Evolutionary conservation across 2,797 vertebrate genomes (phyloP), one percentile per base, ranked within the genome.

Genomic region (Pangasius macronema): DNA sequence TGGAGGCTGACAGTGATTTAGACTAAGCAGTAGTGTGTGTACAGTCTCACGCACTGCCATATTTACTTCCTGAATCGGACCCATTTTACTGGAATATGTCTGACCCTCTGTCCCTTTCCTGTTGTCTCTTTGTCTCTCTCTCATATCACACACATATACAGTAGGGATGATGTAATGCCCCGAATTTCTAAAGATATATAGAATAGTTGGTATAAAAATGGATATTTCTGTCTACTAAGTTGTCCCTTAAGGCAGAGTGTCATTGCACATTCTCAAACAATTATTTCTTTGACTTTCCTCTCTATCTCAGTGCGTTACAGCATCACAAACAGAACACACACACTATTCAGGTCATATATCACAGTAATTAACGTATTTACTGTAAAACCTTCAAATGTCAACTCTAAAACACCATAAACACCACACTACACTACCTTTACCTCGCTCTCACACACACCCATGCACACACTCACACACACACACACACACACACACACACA

Each of bases 211-310:
- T 16, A 61, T 18, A 27, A 5, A 85, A 76, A 42, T 14, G 33
- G 13, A 53, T 70, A 80, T 84, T 87, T 87, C 22, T 61, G 36
- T 49, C 73, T 36, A 36, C 39, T 51, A 42, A 51, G 49, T 49
- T 51, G 49, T 72, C 39, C 61, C 42, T 72, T 65, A 91, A 89
- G 77, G 76, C 77, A 59, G 89, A 79, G 79, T 77, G 72, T 82
- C 88, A 88, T 81, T 87, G 70, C 84, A 80, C 65, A 13, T 72
- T 61, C 81, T 73, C 30, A 75, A n/a, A 67, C 63, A 63, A 14
- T 42, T 22, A 46, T 63, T 53, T 59, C 53, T 59, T 46, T 79
- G 3, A 79, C 76, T 57, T 33, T 22, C n/a, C n/a, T 67, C 65
- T 90, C 88, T 80, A 14, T 3, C 9, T 57, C 30, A 36, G 51